Evolutionary conservation across 2,113 vertebrate species (phyloP), one percentile per base, ranked within the genome.

Genomic region (Oncorhynchus tshawytscha): DNA sequence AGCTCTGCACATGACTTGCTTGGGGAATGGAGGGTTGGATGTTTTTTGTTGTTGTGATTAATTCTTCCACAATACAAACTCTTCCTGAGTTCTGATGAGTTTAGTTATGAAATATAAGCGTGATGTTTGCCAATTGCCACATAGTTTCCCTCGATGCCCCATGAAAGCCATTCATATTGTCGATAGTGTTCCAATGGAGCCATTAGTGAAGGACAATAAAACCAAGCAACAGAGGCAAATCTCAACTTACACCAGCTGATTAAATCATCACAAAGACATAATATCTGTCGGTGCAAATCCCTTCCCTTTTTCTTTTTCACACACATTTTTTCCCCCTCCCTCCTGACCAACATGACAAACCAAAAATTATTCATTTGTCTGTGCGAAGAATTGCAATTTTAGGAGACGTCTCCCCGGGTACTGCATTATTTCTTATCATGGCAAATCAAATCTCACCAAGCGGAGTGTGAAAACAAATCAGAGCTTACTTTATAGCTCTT

Each of bases 161-260:
- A 12, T 62, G 59, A 62, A 62, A 62, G 59, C 2, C 67, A 39
- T 75, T 66, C 27, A n/a, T 75, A 67, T 59, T 67, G 67, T 59
- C 75, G 12, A 54, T 54, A 54, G 51, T 54, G 64, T 68, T 12
- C 24, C 74, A 49, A 6, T 49, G 62, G 64, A 57, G 31, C 75
- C 73, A 68, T 70, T 11, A 69, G 45, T 34, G 7, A 69, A 68
- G 54, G 74, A 75, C 78, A 72, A 73, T 76, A 80, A 72, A 72
- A n/a, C 64, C 22, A 70, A 51, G 54, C 24, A 70, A 65, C 67
- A 62, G 39, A 59, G 57, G 65, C 29, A 15, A 31, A 67, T 29
- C 59, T 66, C 25, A 69, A 54, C 5, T 18, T n/a, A 60, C 22
- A 22, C 73, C 34, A 29, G 62, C 45, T 60, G 71, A 67, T 80